Base-by-base conservation (phyloP, 2,888 invertebrate genomes). In the Drosophila falleni region DNA sequence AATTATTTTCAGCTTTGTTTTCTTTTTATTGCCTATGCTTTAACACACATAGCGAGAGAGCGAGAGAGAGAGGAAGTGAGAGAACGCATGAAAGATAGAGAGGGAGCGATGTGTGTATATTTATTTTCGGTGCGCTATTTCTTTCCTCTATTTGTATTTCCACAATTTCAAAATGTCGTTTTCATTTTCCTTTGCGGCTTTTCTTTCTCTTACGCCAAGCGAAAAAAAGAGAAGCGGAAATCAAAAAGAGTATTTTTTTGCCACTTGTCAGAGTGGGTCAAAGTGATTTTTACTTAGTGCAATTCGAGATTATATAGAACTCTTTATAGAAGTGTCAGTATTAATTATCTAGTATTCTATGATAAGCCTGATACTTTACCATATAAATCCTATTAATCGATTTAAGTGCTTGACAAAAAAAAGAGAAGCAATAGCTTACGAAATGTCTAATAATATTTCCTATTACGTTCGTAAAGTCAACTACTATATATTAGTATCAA, bases 1-100 rank as follows among this genome's bases (percentile, higher is more conserved):
- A 88, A 86, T 88, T 88, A 88, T 87, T 86, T 86, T 86, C 87
- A 74, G 71, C 70, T 81, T 85, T 88, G 73, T 85, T 85, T 86
- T 81, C 71, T 74, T 75, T 78, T 77, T 78, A 66, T 70, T 80
- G 69, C 68, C 46, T 64, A 64, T 78, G 67, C 71, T 72, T 54
- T 72, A 42, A 60, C 13, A 44, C 11, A 58, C 26, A 42, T 35
- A 67, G 10, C 26, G 49, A 19, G 23, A 41, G 59, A 46, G 29
- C 39, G 23, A 56, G 53, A 15, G 60, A 44, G 16, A 33, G 41
- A 16, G 31, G 13, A 31, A 15, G 59, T 33, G 41, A 35, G 33
- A 37, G 33, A 35, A 23, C 23, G 13, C 23, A 16, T 19, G 31
- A 15, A 13, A 35, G 33, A 44, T 15, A 23, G 53, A 60, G 59